Conservation (phyloP, 2,113 vertebrate genomes). For the Ancistrus triradiatus region DNA sequence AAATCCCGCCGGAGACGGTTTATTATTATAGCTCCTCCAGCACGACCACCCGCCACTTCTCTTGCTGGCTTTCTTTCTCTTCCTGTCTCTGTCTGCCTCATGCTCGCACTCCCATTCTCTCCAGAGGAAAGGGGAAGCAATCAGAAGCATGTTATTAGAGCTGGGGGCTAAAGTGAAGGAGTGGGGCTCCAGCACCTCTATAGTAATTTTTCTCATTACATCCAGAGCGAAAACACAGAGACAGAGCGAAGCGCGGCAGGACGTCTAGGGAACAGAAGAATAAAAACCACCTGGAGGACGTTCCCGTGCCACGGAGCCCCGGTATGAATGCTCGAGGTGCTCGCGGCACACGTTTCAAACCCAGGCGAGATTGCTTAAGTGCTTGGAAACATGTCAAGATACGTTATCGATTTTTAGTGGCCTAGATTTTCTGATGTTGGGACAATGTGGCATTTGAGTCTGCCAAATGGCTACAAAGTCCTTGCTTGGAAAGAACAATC, state of each 20-base stretch:
- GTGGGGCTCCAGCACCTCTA: slow-evolving; percentile 35
- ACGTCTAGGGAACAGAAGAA: slow-evolving; percentile 10
- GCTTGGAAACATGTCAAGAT: background rate
- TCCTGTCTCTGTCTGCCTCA: slow-evolving; percentile 21
- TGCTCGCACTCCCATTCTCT: slow-evolving; percentile 37
- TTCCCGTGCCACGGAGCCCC: slow-evolving; percentile 3
- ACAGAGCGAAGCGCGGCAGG: slow-evolving; percentile 30
- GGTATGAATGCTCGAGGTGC: slow-evolving; percentile 18
- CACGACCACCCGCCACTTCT: slow-evolving; percentile 26
- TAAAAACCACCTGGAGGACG: slow-evolving; percentile 24
- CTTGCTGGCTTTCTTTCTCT: slow-evolving; percentile 22
- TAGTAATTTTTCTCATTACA: slow-evolving; percentile 46
- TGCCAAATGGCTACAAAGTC: background rate
- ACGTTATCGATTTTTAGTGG: slow-evolving; percentile 4
- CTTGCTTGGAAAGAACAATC: background rate
- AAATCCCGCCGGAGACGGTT: slow-evolving; percentile 60
- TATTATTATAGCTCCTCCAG: slow-evolving; percentile 51
- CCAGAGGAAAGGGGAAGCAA: slow-evolving; percentile 49
- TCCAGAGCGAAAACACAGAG: slow-evolving; percentile 33
- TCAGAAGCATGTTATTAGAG: slow-evolving; percentile 52
- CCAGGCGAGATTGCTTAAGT: slow-evolving; percentile 18
- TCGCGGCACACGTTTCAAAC: slow-evolving; percentile 13
- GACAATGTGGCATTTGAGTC: slow-evolving; percentile 1
- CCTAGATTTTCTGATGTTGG: slow-evolving; percentile 6
- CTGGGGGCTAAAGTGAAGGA: slow-evolving; percentile 45